phyloP scores from a whole-genome alignment of 2,888 invertebrate species.

The Cephus pulcher region DNA sequence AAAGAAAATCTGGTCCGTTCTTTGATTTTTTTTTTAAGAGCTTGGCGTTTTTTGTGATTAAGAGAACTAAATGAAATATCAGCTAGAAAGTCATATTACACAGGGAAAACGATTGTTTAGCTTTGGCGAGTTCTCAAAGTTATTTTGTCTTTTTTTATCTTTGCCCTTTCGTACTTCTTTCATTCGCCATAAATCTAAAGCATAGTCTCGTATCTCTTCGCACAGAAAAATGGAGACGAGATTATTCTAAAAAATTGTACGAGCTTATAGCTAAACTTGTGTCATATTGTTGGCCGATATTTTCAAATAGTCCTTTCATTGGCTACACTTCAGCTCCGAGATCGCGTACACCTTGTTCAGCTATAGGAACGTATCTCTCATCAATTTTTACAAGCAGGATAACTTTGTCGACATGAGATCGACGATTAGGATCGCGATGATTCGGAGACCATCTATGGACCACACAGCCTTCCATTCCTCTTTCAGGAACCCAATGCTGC shows the following conservation, averaged over 20 bases:
- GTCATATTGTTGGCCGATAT: background rate
- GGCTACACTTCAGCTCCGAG: slow-evolving; percentile 76
- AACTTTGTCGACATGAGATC: slow-evolving; percentile 93
- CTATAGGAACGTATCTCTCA: slow-evolving; percentile 92
- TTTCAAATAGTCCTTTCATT: background rate
- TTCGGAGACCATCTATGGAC: slow-evolving; percentile 96
- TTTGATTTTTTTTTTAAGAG: background rate
- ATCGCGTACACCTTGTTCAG: slow-evolving; percentile 87
- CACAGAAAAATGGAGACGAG: background rate
- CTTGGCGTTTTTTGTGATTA: background rate
- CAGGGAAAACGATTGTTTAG: background rate
- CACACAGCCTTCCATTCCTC: slow-evolving; percentile 94
- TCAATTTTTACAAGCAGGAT: slow-evolving; percentile 93
- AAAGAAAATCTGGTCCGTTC: background rate
- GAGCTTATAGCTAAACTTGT: background rate
- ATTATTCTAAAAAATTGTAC: background rate
- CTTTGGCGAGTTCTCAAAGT: background rate
- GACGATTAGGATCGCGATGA: slow-evolving; percentile 86
- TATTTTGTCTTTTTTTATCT: background rate
- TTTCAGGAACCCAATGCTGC: slow-evolving; percentile 90
- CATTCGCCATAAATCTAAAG: background rate
- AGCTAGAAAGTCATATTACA: background rate
- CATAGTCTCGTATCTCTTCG: background rate
- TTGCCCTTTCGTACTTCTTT: background rate
- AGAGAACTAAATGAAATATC: background rate